These are phyloP conservation scores for Lithobates sylvaticus DNA, from an alignment of 2,797 vertebrate genomes.

Conservation along the genomic window DNA sequence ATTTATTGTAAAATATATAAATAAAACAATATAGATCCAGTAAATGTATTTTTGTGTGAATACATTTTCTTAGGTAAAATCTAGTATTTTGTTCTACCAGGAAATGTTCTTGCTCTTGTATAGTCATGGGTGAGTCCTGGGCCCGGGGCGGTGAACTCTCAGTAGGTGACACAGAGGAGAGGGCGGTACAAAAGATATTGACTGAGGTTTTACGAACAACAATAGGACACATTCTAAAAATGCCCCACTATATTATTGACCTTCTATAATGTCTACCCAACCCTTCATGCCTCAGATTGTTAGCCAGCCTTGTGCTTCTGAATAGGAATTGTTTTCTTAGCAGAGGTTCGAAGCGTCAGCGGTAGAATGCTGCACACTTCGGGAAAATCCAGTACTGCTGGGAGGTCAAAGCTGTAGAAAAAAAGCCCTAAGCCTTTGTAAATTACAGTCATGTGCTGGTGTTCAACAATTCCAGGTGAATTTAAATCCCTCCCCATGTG, in stretches of 20 bases:
- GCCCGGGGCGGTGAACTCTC: background rate
- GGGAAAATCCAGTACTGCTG: background rate
- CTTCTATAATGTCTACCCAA: background rate
- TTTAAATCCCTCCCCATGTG: too few relatives aligned
- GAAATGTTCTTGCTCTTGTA: too few relatives aligned
- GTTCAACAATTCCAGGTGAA: too few relatives aligned
- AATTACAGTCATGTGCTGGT: background rate
- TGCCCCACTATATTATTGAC: background rate
- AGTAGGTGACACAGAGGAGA: background rate
- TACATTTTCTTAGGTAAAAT: too few relatives aligned
- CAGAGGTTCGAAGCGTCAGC: background rate
- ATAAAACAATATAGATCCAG: too few relatives aligned
- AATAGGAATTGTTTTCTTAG: background rate
- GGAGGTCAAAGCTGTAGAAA: background rate
- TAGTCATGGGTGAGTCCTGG: background rate
- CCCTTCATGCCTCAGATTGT: conserved; percentile 6
- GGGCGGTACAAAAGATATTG: background rate
- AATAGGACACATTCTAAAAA: conserved; percentile 13
- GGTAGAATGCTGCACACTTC: background rate
- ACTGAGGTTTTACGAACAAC: background rate
- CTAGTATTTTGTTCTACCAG: too few relatives aligned
- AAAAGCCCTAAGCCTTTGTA: background rate
- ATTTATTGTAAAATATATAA: too few relatives aligned
- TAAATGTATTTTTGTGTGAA: too few relatives aligned
- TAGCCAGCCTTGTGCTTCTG: background rate